phyloP scores from a whole-genome alignment of 2,888 invertebrate genomes.

The Linnaemya vulpina region DNA sequence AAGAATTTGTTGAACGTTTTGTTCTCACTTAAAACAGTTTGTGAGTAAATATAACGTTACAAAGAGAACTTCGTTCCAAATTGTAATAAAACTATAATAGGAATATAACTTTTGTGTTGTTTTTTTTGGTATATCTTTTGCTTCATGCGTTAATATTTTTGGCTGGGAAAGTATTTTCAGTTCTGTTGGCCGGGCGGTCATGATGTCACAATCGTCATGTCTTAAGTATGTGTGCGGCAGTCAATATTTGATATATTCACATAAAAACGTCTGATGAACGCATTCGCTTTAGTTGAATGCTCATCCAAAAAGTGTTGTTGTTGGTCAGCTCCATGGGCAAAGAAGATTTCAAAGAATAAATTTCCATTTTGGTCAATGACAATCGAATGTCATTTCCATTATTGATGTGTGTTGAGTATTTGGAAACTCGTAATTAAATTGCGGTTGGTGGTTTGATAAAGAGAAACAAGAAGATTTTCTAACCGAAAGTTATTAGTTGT shows the following conservation, averaged over 20 bases:
- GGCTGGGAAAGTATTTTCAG: not conserved
- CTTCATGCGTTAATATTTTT: too few relatives aligned
- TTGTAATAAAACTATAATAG: too few relatives aligned
- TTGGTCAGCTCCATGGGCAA: slow-evolving; percentile 2
- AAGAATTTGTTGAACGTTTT: too few relatives aligned
- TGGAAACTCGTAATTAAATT: not conserved
- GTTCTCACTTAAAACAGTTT: too few relatives aligned
- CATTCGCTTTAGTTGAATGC: not conserved
- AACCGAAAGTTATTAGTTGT: not conserved
- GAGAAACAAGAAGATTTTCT: not conserved
- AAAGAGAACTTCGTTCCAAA: too few relatives aligned
- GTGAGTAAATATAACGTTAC: too few relatives aligned
- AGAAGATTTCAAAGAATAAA: slow-evolving; percentile 26
- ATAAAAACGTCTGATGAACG: not conserved
- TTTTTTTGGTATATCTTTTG: too few relatives aligned
- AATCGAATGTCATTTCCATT: slow-evolving; percentile 21
- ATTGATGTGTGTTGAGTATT: slow-evolving; percentile 12
- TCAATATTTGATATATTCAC: not conserved
- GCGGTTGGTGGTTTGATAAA: not conserved
- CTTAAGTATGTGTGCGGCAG: slow-evolving; percentile 30
- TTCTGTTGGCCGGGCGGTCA: slow-evolving; percentile 50
- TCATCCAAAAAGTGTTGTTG: slow-evolving; percentile 8
- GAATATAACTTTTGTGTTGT: too few relatives aligned
- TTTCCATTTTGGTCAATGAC: slow-evolving; percentile 27
- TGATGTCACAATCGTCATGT: slow-evolving; percentile 49